A percentile compares a stretch with the other conserved stretches of the same genome.
These are phyloP conservation scores for Micrasema longulum DNA, from an alignment of 1,140 invertebrate genomes.

Conservation along the genomic window DNA sequence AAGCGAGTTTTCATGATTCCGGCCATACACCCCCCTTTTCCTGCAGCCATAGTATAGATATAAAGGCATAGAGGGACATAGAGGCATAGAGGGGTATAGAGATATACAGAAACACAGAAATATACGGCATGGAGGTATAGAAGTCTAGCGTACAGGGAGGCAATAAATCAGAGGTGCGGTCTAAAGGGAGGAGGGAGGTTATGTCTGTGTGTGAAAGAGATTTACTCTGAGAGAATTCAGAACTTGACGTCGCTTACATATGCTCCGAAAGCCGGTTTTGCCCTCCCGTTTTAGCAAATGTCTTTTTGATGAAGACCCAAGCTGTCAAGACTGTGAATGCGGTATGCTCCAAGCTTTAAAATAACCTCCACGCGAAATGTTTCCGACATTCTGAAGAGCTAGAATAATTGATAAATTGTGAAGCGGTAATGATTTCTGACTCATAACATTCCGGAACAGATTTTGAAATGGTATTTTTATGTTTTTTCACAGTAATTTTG, in stretches of 20 bases:
- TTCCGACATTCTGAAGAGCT: too few relatives aligned
- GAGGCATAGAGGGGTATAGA: background rate
- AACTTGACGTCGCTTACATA: conserved; percentile 45
- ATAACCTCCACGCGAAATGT: too few relatives aligned
- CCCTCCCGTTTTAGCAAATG: conserved; percentile 19
- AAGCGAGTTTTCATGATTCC: conserved; percentile 37
- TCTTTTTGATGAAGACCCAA: conserved; percentile 37
- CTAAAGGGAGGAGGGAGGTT: conserved; percentile 5
- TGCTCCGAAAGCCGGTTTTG: conserved; percentile 27
- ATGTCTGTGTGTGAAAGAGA: conserved; percentile 47
- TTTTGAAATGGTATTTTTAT: too few relatives aligned
- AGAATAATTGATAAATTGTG: too few relatives aligned
- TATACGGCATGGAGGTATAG: too few relatives aligned
- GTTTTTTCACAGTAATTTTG: too few relatives aligned
- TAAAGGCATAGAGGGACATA: background rate
- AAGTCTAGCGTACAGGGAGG: conserved; percentile 13
- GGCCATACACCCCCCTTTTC: conserved; percentile 18
- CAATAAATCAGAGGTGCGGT: conserved; percentile 53
- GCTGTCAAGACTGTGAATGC: conserved; percentile 4
- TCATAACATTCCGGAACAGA: too few relatives aligned
- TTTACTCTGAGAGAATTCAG: conserved; percentile 51
- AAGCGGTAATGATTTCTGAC: too few relatives aligned
- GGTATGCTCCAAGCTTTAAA: background rate
- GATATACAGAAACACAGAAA: too few relatives aligned
- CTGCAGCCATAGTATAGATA: background rate